phyloP scores from a whole-genome alignment of 2,113 vertebrate genomes.

The Etheostoma cragini region DNA sequence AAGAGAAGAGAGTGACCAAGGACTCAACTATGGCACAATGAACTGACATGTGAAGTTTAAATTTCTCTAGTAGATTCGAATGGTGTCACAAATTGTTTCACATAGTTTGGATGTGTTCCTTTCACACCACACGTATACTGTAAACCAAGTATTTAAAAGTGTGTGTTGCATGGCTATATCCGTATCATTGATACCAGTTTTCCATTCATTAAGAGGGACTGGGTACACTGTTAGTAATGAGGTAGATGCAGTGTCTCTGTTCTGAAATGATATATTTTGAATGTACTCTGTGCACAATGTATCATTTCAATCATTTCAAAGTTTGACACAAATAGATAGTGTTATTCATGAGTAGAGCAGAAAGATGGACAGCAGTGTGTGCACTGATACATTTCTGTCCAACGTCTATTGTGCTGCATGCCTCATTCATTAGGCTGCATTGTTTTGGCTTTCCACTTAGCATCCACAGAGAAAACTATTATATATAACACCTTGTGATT shows the following conservation, averaged over 20 bases:
- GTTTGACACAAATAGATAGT: conserved; percentile 29
- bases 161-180: neutral
- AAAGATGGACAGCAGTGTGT: conserved; percentile 48
- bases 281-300: conserved; percentile 13
- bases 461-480: conserved; percentile 47
- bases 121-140: neutral
- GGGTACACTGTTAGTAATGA: neutral
- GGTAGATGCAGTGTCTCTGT: conserved; percentile 13
- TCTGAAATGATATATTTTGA: conserved; percentile 19
- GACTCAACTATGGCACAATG: neutral
- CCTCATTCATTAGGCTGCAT: conserved; percentile 56
- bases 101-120: neutral
- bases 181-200: neutral
- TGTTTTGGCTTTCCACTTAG: conserved; percentile 52
- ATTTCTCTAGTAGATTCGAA: neutral
- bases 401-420: conserved; percentile 48
- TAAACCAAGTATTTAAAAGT: conserved; percentile 1
- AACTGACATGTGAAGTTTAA: neutral
- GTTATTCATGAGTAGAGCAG: conserved; percentile 33
- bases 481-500: conserved; percentile 57
- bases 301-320: conserved; percentile 48
- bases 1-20: no score
- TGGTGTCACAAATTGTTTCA: neutral
- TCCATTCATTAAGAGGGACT: neutral
- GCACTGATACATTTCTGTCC: conserved; percentile 54